Evolutionary conservation across 2,113 vertebrate genomes (phyloP).

Genomic region (Myiopsitta monachus): DNA sequence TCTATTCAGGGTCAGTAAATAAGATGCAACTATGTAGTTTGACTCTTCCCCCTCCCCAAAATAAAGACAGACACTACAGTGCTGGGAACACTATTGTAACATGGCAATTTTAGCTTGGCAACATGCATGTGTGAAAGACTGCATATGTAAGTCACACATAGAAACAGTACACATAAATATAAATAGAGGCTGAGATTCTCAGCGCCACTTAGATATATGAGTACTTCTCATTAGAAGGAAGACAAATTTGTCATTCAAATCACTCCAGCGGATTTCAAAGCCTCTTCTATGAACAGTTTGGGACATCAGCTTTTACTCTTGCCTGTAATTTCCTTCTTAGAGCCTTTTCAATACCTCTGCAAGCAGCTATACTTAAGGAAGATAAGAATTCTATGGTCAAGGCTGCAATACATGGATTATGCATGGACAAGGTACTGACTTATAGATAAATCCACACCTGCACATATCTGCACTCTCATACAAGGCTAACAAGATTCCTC

Average conservation of each 20-base stretch:
- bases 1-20: neutral
- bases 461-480: neutral
- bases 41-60: neutral
- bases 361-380: neutral
- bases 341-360: neutral
- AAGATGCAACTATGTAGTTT: neutral
- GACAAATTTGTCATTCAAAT: neutral
- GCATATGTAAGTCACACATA: neutral
- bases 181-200: neutral
- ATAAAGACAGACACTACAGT: neutral
- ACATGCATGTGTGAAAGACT: neutral
- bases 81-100: neutral
- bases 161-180: neutral
- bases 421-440: neutral
- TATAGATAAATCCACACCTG: neutral
- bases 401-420: neutral
- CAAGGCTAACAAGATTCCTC: neutral
- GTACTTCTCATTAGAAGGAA: neutral
- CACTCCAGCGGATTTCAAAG: neutral
- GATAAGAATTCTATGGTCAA: neutral
- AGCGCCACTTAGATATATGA: neutral
- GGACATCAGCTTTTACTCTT: neutral
- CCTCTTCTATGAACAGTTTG: neutral
- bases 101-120: neutral
- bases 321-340: neutral